Evolutionary conservation across 2,113 vertebrate species (phyloP).

Genomic region (Pollachius pollachius): DNA sequence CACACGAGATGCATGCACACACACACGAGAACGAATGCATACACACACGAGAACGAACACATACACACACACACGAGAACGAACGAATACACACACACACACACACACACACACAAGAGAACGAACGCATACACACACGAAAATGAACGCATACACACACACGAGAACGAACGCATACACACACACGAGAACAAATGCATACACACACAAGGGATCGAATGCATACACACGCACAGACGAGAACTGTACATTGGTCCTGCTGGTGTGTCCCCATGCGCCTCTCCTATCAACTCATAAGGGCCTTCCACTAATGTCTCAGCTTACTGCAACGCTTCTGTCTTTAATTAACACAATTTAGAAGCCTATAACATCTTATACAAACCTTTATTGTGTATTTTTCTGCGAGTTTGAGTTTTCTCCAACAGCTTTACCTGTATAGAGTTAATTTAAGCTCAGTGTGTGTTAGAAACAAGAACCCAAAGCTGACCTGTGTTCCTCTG

Average conservation of each 20-base stretch:
- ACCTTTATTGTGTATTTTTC: not conserved
- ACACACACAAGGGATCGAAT: not conserved
- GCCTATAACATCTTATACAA: too few species aligned
- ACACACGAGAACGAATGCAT: not conserved
- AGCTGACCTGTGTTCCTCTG: not conserved
- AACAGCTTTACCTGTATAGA: not conserved
- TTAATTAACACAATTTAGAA: too few species aligned
- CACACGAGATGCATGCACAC: not conserved
- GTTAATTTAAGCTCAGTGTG: too few species aligned
- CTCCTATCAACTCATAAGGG: too few species aligned
- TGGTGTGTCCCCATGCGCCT: too few species aligned
- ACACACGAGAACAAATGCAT: not conserved
- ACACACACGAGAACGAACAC: not conserved
- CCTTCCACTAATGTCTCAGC: too few species aligned
- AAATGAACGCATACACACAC: too few species aligned
- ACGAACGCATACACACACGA: not conserved
- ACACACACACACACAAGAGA: too few species aligned
- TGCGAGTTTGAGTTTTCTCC: not conserved
- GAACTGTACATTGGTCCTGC: too few species aligned
- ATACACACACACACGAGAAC: conserved; percentile 9
- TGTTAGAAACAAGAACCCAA: not conserved
- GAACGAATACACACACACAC: not conserved
- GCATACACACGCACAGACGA: too few species aligned
- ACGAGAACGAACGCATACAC: not conserved
- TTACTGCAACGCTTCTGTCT: too few species aligned